Evolutionary conservation across 2,797 vertebrate genomes (phyloP), one percentile per base, ranked within the genome.

Genomic region (Mico argentatus): DNA sequence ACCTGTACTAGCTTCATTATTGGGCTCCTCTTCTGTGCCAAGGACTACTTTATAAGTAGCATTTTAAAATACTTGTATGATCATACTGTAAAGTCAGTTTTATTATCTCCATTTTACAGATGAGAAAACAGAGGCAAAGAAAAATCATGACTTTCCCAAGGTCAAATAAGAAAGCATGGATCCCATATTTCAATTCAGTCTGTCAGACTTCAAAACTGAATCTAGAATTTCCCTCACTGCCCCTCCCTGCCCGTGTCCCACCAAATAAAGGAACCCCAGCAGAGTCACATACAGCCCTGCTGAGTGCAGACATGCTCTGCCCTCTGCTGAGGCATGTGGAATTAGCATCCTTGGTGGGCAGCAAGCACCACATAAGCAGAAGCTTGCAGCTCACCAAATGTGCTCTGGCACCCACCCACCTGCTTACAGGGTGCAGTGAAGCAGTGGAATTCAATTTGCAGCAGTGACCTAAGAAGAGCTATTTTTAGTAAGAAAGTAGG

Each of bases 401-500:
- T 95, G 97, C 96, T 73, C 76, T 97, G 97, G 85, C 2, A 76
- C 96, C 97, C 97, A 98, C 97, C 97, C 92, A 97, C 98, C 93
- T 98, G 97, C 98, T 98, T 98, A 98, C 98, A 98, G 98, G 98
- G 98, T 98, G 98, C 99, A 99, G 98, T 98, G 99, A 99, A 99
- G 99, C 99, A 98, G 99, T 98, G 99, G 99, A 99, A 99, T 99
- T 98, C 98, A 98, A 98, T 99, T 99, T 99, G 98, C 98, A 96
- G 98, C 98, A 98, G 98, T 99, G 99, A 99, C 99, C 99, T 98
- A 99, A 99, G 99, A 99, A 98, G 98, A 98, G 97, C 99, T 99
- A 99, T 99, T 99, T 99, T 99, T 99, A 99, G 99, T 99, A 98
- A 99, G 99, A 98, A 99, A 99, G 99, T 99, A 99, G 99, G 99